These are phyloP conservation scores for Drymodes brunneopygia DNA, from an alignment of 2,113 vertebrate species.

Conservation along the genomic window DNA sequence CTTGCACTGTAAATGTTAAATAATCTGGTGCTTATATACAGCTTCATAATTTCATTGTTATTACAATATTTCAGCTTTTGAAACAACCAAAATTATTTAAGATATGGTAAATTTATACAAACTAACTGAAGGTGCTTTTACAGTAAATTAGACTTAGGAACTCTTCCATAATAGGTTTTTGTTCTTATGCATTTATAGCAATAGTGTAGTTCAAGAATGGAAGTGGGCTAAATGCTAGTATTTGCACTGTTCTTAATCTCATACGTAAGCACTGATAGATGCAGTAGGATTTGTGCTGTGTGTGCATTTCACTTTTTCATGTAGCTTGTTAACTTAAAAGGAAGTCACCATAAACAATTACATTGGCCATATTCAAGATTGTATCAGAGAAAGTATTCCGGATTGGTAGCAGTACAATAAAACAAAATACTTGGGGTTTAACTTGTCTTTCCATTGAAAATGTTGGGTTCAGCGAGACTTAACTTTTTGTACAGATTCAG, in stretches of 20 bases:
- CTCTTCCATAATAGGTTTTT: not conserved
- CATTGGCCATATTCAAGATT: not conserved
- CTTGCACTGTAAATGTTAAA: constrained; percentile 11
- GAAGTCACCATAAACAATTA: not conserved
- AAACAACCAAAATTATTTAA: constrained; percentile 27
- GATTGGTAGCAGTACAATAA: not conserved
- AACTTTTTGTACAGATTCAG: not conserved
- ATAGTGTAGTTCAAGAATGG: constrained; percentile 3
- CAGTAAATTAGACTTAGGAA: not conserved
- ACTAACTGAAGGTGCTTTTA: constrained; percentile 40
- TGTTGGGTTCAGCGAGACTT: not conserved
- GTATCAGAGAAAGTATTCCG: not conserved
- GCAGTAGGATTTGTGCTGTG: not conserved
- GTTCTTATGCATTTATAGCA: constrained; percentile 11
- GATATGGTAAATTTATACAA: not conserved
- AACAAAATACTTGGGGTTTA: not conserved
- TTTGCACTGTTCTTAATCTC: constrained; percentile 16
- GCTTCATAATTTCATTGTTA: not conserved
- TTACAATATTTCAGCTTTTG: not conserved
- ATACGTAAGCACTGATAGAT: not conserved
- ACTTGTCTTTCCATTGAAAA: not conserved
- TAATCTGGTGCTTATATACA: constrained; percentile 14
- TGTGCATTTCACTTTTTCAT: constrained; percentile 5
- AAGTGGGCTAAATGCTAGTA: not conserved
- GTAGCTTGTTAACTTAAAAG: not conserved